Evolutionary conservation across 1,140 invertebrate species (phyloP).

Genomic region (Leptestheria dahalacensis): DNA sequence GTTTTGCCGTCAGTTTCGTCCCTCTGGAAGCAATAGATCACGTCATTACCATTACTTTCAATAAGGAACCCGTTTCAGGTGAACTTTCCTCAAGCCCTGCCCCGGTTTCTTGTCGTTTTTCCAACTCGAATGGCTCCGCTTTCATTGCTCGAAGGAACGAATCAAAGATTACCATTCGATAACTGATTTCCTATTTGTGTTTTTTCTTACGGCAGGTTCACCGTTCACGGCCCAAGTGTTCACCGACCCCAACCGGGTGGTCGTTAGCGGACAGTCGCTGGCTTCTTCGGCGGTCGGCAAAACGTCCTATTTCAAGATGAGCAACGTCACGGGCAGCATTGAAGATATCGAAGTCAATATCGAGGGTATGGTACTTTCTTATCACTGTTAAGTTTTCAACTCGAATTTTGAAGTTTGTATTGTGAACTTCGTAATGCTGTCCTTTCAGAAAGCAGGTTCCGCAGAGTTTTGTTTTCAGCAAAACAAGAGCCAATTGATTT

Average conservation of each 20-base stretch:
- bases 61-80: conserved; percentile 61
- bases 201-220: conserved; percentile 40
- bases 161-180: too few species aligned
- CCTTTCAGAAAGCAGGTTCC: neutral
- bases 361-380: conserved; percentile 51
- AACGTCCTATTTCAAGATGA: conserved; percentile 52
- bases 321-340: conserved; percentile 58
- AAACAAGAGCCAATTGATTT: too few species aligned
- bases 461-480: too few species aligned
- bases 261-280: conserved; percentile 51
- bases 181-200: neutral
- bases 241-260: conserved; percentile 47
- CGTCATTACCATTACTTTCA: conserved; percentile 90
- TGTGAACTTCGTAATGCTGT: neutral
- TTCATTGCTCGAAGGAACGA: too few species aligned
- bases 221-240: conserved; percentile 58
- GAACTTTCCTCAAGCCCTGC: conserved; percentile 7
- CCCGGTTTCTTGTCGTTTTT: neutral
- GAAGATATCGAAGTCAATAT: conserved; percentile 88
- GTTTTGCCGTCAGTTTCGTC: conserved; percentile 90
- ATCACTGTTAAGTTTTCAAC: neutral
- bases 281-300: conserved; percentile 53
- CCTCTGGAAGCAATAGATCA: conserved; percentile 86
- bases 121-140: neutral
- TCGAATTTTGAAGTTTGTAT: neutral